These are phyloP conservation scores for Polyodon spathula DNA, from an alignment of 2,113 vertebrate genomes.

Conservation along the genomic window DNA sequence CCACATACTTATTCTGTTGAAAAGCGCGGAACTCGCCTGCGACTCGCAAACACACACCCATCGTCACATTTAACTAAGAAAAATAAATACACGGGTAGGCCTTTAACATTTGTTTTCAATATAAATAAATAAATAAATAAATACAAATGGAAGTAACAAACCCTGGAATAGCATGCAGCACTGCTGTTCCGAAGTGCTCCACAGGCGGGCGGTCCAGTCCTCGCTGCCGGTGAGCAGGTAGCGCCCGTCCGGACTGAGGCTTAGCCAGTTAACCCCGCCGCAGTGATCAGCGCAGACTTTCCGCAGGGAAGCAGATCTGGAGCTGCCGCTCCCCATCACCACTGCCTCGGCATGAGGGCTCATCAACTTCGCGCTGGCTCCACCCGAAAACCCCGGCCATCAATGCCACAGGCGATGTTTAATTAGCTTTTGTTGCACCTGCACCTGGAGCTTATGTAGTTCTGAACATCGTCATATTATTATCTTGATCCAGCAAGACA, in stretches of 20 bases:
- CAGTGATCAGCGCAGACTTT: conserved; percentile 60
- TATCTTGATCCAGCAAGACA: no score
- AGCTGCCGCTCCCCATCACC: conserved; percentile 58
- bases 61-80: no score
- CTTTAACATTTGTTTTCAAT: not conserved
- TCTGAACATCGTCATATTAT: no score
- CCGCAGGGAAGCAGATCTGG: conserved; percentile 34
- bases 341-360: conserved; percentile 2
- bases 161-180: conserved; percentile 61
- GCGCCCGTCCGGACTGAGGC: conserved; percentile 64
- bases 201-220: conserved; percentile 63
- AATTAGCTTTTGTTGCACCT: no score
- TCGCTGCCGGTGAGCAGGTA: conserved; percentile 66
- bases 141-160: conserved; percentile 14
- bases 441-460: no score
- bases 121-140: not conserved
- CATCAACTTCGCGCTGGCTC: not conserved
- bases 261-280: conserved; percentile 71
- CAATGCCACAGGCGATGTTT: no score
- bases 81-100: not conserved
- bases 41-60: no score
- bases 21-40: no score
- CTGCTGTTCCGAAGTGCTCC: conserved; percentile 61
- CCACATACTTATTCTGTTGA: no score
- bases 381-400: not conserved